Evolutionary conservation across 2,113 vertebrate genomes (phyloP).

Genomic region (Tricholaema leucomelas): DNA sequence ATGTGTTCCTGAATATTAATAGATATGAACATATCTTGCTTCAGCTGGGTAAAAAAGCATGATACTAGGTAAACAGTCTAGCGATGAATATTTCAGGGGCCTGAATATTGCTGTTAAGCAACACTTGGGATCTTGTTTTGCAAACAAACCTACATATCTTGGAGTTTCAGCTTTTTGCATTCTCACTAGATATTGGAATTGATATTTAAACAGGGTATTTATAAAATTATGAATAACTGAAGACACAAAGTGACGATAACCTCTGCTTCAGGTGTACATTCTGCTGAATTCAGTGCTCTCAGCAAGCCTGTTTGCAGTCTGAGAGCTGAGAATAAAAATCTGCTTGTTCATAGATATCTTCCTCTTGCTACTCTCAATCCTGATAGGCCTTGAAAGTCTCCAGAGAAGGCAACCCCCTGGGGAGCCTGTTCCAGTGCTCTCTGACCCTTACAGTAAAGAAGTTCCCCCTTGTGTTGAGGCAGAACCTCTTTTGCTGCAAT

Average conservation of each 20-base stretch:
- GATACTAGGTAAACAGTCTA: not conserved
- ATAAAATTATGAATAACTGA: not conserved
- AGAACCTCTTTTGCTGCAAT: too few relatives aligned
- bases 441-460: too few relatives aligned
- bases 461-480: too few relatives aligned
- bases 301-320: not conserved
- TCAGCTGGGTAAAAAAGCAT: not conserved
- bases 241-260: not conserved
- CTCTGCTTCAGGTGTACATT: not conserved
- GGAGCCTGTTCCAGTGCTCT: too few relatives aligned
- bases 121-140: not conserved
- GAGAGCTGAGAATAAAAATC: not conserved
- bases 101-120: not conserved
- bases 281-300: not conserved
- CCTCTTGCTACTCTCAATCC: accelerated
- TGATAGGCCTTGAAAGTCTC: too few relatives aligned
- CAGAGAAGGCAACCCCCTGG: too few relatives aligned
- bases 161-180: not conserved
- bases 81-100: not conserved
- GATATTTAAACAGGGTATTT: not conserved
- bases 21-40: not conserved
- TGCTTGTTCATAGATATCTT: not conserved
- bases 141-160: not conserved
- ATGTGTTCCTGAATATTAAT: not conserved
- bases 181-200: not conserved